These are phyloP conservation scores for Falcaria lacertinaria DNA, from an alignment of 2,888 invertebrate genomes.

Conservation along the genomic window DNA sequence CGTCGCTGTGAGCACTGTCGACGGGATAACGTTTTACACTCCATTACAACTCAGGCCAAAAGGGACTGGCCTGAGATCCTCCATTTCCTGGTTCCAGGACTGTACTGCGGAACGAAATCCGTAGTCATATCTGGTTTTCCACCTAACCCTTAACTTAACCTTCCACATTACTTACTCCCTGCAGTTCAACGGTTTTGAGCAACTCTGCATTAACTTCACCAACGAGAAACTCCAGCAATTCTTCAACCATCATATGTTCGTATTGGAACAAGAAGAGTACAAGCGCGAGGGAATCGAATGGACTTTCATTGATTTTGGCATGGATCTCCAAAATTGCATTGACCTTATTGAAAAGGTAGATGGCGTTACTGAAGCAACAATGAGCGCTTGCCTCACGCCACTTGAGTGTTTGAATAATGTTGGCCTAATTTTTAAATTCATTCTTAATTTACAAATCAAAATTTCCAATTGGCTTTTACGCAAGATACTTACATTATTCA, in stretches of 20 bases:
- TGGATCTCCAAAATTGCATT: slow-evolving; percentile 97
- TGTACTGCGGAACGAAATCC: slow-evolving; percentile 68
- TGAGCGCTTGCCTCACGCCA: slow-evolving; percentile 76
- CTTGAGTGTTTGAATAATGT: slow-evolving; percentile 48
- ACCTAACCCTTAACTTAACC: slow-evolving; percentile 49
- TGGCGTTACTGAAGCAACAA: slow-evolving; percentile 71
- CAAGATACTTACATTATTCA: slow-evolving; percentile 50
- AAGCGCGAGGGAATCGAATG: slow-evolving; percentile 96
- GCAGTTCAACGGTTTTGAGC: slow-evolving; percentile 97
- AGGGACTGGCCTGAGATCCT: slow-evolving; percentile 24
- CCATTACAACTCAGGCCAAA: slow-evolving; percentile 22
- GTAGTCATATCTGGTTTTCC: slow-evolving; percentile 41
- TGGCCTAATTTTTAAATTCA: slow-evolving; percentile 15
- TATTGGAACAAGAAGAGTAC: slow-evolving; percentile 98
- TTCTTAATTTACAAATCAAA: slow-evolving; percentile 3
- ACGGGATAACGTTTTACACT: slow-evolving; percentile 24
- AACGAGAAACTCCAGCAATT: slow-evolving; percentile 98
- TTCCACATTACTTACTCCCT: slow-evolving; percentile 66
- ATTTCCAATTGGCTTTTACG: slow-evolving; percentile 11
- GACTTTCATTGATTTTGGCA: slow-evolving; percentile 98
- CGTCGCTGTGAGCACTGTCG: slow-evolving; percentile 39
- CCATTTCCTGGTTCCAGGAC: slow-evolving; percentile 30
- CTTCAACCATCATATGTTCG: slow-evolving; percentile 99
- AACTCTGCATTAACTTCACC: slow-evolving; percentile 99
- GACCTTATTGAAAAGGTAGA: slow-evolving; percentile 96